Conservation (phyloP, 2,888 invertebrate species). For the Neoitamus cyanurus region DNA sequence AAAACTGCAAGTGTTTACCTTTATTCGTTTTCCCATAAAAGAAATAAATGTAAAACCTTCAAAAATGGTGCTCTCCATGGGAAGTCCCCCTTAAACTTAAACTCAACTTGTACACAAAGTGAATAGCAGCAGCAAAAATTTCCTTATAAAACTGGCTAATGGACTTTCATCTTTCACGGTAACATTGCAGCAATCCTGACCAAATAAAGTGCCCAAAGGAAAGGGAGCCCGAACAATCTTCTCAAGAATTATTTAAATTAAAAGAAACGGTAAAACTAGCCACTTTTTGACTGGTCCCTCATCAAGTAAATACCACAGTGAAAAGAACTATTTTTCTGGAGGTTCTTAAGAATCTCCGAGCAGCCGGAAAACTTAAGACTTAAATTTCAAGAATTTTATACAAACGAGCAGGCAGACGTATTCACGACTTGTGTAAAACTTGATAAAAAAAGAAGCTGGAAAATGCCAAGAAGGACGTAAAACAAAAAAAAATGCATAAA, state of each 20-base stretch:
- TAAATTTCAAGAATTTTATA: not conserved
- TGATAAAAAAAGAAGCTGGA: not conserved
- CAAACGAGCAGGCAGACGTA: not conserved
- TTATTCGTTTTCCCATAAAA: too few relatives aligned
- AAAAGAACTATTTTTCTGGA: not conserved
- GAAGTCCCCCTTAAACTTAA: too few relatives aligned
- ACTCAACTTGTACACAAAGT: not conserved
- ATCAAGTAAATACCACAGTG: not conserved
- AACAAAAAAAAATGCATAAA: not conserved
- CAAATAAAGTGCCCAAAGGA: not conserved
- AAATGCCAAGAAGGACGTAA: not conserved
- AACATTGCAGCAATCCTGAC: not conserved
- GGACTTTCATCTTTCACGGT: not conserved
- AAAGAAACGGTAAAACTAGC: not conserved
- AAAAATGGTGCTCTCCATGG: too few relatives aligned
- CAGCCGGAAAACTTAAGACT: not conserved
- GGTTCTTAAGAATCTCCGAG: not conserved
- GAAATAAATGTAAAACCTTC: too few relatives aligned
- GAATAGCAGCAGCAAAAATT: not conserved
- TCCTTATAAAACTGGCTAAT: not conserved
- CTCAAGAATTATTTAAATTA: not conserved
- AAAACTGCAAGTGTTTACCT: too few relatives aligned
- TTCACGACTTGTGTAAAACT: not conserved
- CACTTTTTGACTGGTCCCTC: not conserved
- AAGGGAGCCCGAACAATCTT: not conserved